Conservation (phyloP, 1,140 invertebrate species). For the Heliconius hermathena region DNA sequence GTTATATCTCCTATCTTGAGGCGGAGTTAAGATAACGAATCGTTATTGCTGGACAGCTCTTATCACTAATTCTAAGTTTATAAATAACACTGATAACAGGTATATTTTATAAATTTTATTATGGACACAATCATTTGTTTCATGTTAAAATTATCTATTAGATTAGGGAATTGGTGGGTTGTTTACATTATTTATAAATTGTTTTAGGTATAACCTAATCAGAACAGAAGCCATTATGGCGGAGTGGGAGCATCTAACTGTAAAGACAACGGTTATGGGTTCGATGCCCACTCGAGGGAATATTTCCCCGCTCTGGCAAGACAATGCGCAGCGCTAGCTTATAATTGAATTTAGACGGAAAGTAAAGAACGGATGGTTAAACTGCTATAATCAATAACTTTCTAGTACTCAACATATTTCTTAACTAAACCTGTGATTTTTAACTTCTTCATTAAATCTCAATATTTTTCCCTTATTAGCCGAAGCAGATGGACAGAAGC, state of each 20-base stretch:
- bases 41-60: slow-evolving; percentile 13
- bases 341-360: too few relatives aligned
- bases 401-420: too few relatives aligned
- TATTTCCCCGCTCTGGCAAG: too few relatives aligned
- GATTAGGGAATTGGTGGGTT: neutral
- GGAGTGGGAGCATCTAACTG: neutral
- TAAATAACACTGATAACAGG: slow-evolving; percentile 2
- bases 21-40: slow-evolving; percentile 18
- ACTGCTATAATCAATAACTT: too few relatives aligned
- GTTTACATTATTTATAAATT: neutral
- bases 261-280: neutral
- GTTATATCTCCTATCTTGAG: slow-evolving; percentile 19
- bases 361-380: too few relatives aligned
- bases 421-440: too few relatives aligned
- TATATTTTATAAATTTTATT: slow-evolving; percentile 15
- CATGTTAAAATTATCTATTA: neutral
- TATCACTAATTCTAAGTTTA: slow-evolving; percentile 11
- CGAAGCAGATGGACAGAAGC: too few relatives aligned
- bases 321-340: too few relatives aligned
- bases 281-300: too few relatives aligned
- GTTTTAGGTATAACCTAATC: too few relatives aligned
- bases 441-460: too few relatives aligned
- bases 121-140: slow-evolving; percentile 16
- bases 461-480: too few relatives aligned
- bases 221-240: neutral